Percentiles rank a stretch among this genome's conserved stretches.
Conservation (phyloP, 2,888 invertebrate species). For the Aporophyla lueneburgensis region DNA sequence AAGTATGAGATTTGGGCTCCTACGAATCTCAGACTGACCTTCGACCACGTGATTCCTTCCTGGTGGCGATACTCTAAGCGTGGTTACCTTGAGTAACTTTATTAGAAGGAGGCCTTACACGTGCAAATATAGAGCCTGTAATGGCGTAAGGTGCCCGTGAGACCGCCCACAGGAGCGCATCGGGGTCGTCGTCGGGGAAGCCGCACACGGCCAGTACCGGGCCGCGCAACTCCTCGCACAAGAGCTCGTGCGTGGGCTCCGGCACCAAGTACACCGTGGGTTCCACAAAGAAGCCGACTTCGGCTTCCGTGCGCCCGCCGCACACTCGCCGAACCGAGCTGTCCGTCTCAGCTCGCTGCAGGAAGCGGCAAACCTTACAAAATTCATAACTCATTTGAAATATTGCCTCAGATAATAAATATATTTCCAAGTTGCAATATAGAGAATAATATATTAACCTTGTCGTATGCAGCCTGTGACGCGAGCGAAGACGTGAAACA, state of each 20-base stretch:
- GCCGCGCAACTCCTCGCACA: constrained; percentile 98
- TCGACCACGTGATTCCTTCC: not conserved
- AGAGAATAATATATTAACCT: constrained; percentile 33
- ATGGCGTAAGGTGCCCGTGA: constrained; percentile 94
- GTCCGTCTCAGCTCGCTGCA: constrained; percentile 45
- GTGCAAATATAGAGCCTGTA: constrained; percentile 90
- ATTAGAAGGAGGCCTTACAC: constrained; percentile 93
- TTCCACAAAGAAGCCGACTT: constrained; percentile 95
- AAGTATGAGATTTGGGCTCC: not conserved
- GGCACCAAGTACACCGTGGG: constrained; percentile 96
- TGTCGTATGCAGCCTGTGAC: constrained; percentile 94
- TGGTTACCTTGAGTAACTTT: not conserved
- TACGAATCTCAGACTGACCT: not conserved
- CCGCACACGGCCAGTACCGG: constrained; percentile 96
- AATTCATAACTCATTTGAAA: not conserved
- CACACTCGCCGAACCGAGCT: constrained; percentile 88
- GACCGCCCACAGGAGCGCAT: constrained; percentile 92
- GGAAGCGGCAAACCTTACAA: constrained; percentile 37
- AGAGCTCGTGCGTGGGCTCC: constrained; percentile 95
- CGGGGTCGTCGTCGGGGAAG: constrained; percentile 92
- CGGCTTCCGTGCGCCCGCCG: constrained; percentile 95
- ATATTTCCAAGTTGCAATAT: not conserved
- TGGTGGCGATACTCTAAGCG: not conserved
- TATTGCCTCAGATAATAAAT: not conserved
- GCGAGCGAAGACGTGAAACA: constrained; percentile 97